These are phyloP conservation scores for Anarsia innoxiella DNA, from an alignment of 2,888 invertebrate genomes.

Conservation along the genomic window DNA sequence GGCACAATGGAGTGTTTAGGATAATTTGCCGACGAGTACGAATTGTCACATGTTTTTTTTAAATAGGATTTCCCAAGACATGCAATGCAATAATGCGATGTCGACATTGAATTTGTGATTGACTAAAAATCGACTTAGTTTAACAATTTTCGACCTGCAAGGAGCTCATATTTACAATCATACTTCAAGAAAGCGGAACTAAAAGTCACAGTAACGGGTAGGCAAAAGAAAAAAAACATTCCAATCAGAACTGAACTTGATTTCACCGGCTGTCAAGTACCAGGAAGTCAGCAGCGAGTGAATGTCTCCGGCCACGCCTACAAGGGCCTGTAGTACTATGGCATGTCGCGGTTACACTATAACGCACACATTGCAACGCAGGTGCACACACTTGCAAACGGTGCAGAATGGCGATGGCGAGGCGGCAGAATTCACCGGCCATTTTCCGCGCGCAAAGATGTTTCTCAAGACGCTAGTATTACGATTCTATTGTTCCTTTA, in stretches of 20 bases:
- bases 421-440: constrained; percentile 42
- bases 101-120: too few relatives aligned
- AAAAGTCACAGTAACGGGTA: constrained; percentile 6
- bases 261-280: constrained; percentile 18
- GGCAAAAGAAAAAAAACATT: too few relatives aligned
- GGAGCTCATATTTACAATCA: too few relatives aligned
- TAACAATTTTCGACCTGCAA: too few relatives aligned
- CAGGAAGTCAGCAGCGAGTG: constrained; percentile 43
- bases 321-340: constrained; percentile 37
- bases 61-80: too few relatives aligned
- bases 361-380: constrained; percentile 14
- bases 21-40: too few relatives aligned
- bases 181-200: too few relatives aligned
- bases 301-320: constrained; percentile 51
- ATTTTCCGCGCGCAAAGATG: constrained; percentile 9
- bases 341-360: constrained; percentile 40
- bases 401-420: constrained; percentile 34
- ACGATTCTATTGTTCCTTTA: too few relatives aligned
- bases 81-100: too few relatives aligned
- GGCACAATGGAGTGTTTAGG: constrained; percentile 14
- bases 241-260: constrained; percentile 18
- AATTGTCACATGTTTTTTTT: too few relatives aligned
- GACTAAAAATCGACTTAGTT: too few relatives aligned
- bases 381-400: constrained; percentile 37
- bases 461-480: constrained; percentile 3